Percentiles rank a stretch among this genome's conserved stretches.
These are phyloP conservation scores for Danio rerio DNA, from an alignment of 2,113 vertebrate genomes.

Conservation along the genomic window GRCz12tu NC_133177.1:8253501-8254000, in stretches of 20 bases:
- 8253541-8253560: neutral
- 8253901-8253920: slow-evolving; percentile 25
- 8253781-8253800: slow-evolving; percentile 39
- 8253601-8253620: slow-evolving; percentile 1
- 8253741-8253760: slow-evolving; percentile 47
- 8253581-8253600: slow-evolving; percentile 16
- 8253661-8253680: slow-evolving; percentile 19
- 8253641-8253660: slow-evolving; percentile 32
- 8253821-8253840: slow-evolving; percentile 42
- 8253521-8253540: neutral
- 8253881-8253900: slow-evolving; percentile 11
- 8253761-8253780: slow-evolving; percentile 45
- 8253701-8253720: slow-evolving; percentile 45
- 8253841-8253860: slow-evolving; percentile 8
- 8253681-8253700: slow-evolving; percentile 58
- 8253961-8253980: neutral
- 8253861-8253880: slow-evolving; percentile 29
- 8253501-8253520: neutral
- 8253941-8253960: neutral
- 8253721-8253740: slow-evolving; percentile 46
- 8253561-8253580: neutral
- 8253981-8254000: slow-evolving; percentile 13
- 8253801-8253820: slow-evolving; percentile 8
- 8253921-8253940: slow-evolving; percentile 26
- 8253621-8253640: slow-evolving; percentile 17